Conservation (phyloP, 2,113 vertebrate genomes). For the Alligator sinensis region DNA sequence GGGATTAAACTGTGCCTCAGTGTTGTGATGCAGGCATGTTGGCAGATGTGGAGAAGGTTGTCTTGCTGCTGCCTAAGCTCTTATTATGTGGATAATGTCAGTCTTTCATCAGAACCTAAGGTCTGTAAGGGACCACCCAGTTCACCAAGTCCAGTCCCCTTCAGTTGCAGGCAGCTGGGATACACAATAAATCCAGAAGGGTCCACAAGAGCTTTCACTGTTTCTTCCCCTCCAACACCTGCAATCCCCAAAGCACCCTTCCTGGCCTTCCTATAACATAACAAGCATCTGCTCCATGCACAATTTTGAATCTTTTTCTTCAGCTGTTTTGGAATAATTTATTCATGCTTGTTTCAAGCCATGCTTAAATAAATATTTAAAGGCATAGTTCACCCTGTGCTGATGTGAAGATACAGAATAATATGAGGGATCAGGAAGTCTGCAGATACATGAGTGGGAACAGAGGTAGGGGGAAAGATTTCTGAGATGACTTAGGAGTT, state of each 20-base stretch:
- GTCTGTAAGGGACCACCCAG: too few relatives aligned
- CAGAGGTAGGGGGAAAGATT: rapidly evolving
- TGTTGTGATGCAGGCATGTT: not conserved
- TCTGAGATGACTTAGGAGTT: not conserved
- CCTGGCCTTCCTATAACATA: too few relatives aligned
- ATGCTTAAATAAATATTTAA: not conserved
- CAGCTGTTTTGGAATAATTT: not conserved
- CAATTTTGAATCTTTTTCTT: not conserved
- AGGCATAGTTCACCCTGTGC: not conserved
- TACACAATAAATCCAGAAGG: too few relatives aligned
- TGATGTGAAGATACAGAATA: not conserved
- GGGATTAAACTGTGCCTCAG: not conserved
- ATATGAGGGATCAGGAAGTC: not conserved
- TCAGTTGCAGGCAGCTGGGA: too few relatives aligned
- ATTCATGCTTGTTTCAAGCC: not conserved
- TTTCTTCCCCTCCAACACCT: too few relatives aligned
- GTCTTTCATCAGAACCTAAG: not conserved
- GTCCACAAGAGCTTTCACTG: too few relatives aligned
- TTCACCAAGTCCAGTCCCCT: too few relatives aligned
- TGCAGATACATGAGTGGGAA: not conserved
- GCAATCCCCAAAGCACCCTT: not conserved
- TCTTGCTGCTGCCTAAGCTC: not conserved
- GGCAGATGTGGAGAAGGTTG: not conserved
- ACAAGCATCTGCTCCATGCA: not conserved
- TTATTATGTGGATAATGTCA: not conserved